Evolutionary conservation across 2,888 invertebrate genomes (phyloP).

Genomic region (Rapana venosa): DNA sequence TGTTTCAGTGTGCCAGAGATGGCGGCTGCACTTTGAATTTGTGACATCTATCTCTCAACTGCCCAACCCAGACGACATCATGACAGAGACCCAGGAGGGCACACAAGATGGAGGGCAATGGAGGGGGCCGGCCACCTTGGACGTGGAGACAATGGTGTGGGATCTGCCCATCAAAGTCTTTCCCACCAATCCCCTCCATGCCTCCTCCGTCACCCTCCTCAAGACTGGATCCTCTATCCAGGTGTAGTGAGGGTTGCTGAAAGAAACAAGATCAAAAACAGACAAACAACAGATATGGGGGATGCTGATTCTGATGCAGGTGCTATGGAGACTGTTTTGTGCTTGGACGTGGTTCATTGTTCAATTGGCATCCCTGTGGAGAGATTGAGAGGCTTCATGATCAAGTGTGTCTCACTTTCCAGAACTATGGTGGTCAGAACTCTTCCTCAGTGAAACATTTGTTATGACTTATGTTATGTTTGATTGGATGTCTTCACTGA

Average conservation of each 20-base stretch:
- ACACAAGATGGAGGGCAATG: constrained; percentile 83
- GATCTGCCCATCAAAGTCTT: constrained; percentile 96
- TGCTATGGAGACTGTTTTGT: no score
- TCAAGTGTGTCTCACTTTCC: no score
- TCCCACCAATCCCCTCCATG: constrained; percentile 87
- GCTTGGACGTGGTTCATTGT: no score
- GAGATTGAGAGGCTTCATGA: no score
- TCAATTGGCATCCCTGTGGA: no score
- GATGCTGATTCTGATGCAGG: background rate
- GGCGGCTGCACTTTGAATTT: constrained; percentile 98
- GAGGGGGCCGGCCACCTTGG: constrained; percentile 90
- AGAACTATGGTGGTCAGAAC: no score
- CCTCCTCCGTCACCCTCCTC: constrained; percentile 70
- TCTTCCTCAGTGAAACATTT: no score
- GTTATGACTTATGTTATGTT: no score
- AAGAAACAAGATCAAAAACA: background rate
- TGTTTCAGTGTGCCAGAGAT: constrained; percentile 89
- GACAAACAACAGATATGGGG: no score
- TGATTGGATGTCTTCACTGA: no score
- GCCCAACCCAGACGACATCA: constrained; percentile 78
- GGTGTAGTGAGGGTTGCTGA: constrained; percentile 29
- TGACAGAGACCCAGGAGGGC: constrained; percentile 80
- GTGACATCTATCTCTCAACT: constrained; percentile 79
- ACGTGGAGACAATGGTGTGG: constrained; percentile 99
- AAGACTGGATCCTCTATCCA: constrained; percentile 56